Evolutionary conservation across 2,797 vertebrate species (phyloP), one percentile per base, ranked within the genome.

Genomic region (Danio tinwini): DNA sequence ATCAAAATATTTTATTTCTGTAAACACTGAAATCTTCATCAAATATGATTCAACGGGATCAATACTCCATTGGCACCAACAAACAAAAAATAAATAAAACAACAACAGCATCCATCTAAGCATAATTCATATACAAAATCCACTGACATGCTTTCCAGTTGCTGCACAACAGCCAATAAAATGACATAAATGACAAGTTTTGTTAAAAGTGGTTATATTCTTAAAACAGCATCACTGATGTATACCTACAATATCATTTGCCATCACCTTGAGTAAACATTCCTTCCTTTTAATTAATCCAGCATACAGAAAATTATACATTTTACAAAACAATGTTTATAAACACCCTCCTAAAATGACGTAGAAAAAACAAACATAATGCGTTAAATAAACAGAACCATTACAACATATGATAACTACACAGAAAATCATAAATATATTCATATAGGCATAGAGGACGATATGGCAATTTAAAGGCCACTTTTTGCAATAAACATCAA

Each of bases 1-100:
- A 82, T 75, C 13, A 81, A 82, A 63, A 89, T 87, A 89, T 90
- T 93, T 93, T 93, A 93, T 92, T 93, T 88, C 80, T 88, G 85
- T 86, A 91, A 91, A 92, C 86, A 85, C 83, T 84, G 73, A 81
- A 65, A 83, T 74, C 29, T 59, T 85, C 74, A 82, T 88, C 70
- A 84, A 67, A 88, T 84, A 83, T 87, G 84, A 88, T 82, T 86
- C 85, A 73, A n/a, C 62, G n/a, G 85, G 79, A 83, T 76, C 77
- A 78, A 85, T 88, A 91, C 84, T 59, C 55, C 52, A 77, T 64
- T 62, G 59, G 69, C 88, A 87, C 49, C 71, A 81, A 68, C 75
- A 84, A 87, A 80, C 17, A 56, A 84, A 82, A 59, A 75, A 88
- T 6, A 56, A 56, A 16, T 56, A 58, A 5, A 45, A 6, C 1